phyloP scores from a whole-genome alignment of 2,113 vertebrate genomes.

The Rhadina sibilatrix region DNA sequence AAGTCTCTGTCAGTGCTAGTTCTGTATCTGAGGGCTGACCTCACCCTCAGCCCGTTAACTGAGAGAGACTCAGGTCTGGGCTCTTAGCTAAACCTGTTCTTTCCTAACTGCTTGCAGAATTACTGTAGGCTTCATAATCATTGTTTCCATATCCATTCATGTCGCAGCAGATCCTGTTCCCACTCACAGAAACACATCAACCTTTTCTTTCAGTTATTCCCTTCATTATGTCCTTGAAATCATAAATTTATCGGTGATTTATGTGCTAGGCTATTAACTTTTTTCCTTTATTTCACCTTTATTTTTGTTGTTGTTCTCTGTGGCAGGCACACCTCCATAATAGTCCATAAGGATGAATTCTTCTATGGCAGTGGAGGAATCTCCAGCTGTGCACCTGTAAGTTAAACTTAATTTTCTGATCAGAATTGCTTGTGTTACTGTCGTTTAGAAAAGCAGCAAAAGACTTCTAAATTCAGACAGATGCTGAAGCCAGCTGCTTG shows the following conservation, averaged over 20 bases:
- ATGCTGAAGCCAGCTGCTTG: neutral
- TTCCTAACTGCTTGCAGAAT: neutral
- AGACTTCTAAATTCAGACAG: neutral
- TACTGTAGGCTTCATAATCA: neutral
- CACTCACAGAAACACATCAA: neutral
- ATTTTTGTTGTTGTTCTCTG: neutral
- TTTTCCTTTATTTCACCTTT: neutral
- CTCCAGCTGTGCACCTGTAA: constrained; percentile 87
- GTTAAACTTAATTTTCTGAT: constrained; percentile 44
- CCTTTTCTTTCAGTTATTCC: neutral
- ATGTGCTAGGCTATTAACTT: neutral
- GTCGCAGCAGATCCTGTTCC: neutral
- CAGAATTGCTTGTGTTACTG: neutral
- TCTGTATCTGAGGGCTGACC: neutral
- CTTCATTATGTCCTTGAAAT: neutral
- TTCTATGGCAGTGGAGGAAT: constrained; percentile 90
- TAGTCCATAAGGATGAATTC: constrained; percentile 90
- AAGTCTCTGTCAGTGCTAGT: neutral
- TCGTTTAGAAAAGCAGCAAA: neutral
- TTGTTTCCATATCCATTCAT: neutral
- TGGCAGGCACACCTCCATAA: constrained; percentile 90
- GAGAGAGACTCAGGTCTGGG: neutral
- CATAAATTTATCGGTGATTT: neutral
- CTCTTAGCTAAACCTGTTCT: neutral
- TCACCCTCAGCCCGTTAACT: neutral